These are phyloP conservation scores for Progne subis DNA, from an alignment of 2,113 vertebrate genomes.

Conservation along the genomic window DNA sequence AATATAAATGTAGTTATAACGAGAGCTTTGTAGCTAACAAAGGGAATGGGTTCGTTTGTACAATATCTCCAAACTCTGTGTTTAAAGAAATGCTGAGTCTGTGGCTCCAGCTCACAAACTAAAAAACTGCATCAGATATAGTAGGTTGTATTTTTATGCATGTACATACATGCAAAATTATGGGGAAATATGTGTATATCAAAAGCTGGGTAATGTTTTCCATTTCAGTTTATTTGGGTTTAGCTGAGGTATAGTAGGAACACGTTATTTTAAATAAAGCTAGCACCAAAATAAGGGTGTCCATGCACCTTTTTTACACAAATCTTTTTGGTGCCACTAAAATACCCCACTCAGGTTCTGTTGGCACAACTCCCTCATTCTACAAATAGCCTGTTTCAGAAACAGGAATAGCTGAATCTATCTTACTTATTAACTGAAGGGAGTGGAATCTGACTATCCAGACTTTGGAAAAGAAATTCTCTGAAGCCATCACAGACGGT, in stretches of 20 bases:
- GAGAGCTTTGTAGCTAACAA: conserved; percentile 21
- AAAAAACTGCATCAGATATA: background rate
- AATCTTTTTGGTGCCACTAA: background rate
- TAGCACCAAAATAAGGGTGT: background rate
- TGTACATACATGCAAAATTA: background rate
- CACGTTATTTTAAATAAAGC: background rate
- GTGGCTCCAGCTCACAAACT: background rate
- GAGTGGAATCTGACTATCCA: background rate
- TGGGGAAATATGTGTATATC: background rate
- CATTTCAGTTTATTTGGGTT: background rate
- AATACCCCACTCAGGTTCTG: background rate
- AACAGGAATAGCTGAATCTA: background rate
- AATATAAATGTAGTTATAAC: background rate
- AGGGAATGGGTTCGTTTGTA: background rate
- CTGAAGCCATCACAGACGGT: conserved; percentile 20
- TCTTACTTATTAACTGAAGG: background rate
- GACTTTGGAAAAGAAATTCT: background rate
- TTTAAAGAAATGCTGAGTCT: background rate
- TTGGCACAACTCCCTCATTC: background rate
- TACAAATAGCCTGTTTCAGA: background rate
- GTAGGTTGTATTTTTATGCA: background rate
- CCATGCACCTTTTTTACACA: background rate
- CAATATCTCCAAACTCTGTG: background rate
- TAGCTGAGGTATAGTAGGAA: background rate
- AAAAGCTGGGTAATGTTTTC: background rate